phyloP scores from a whole-genome alignment of 2,113 vertebrate species.

The Nothoprocta perdicaria region DNA sequence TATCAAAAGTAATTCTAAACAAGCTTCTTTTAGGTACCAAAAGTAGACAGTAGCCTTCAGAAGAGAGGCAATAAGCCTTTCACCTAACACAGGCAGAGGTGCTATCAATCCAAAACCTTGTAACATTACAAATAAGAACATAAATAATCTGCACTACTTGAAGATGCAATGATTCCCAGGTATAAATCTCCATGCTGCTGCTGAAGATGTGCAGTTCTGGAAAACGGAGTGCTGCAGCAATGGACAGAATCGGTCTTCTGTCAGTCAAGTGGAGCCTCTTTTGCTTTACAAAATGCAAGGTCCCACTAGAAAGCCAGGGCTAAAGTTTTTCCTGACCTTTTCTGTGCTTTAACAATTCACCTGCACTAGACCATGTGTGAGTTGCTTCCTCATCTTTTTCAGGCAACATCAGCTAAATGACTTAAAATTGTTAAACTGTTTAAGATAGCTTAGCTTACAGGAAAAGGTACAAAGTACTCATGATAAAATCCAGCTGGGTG shows the following conservation, averaged over 20 bases:
- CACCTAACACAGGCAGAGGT: rapidly evolving
- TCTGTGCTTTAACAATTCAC: neutral
- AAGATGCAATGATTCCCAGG: neutral
- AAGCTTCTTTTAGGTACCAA: neutral
- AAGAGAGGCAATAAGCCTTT: neutral
- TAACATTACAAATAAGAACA: neutral
- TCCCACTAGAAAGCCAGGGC: neutral
- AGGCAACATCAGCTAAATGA: neutral
- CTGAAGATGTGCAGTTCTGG: neutral
- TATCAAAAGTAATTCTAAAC: neutral
- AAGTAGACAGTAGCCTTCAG: neutral
- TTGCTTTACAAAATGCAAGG: neutral
- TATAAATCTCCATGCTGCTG: neutral
- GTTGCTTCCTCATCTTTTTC: neutral
- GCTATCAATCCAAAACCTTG: neutral
- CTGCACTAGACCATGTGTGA: neutral
- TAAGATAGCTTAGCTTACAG: neutral
- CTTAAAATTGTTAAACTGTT: neutral
- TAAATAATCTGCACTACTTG: neutral
- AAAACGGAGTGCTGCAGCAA: neutral
- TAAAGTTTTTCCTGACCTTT: neutral
- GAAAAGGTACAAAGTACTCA: neutral
- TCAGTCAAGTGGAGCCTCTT: neutral
- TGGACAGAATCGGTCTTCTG: neutral
- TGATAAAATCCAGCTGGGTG: neutral